Evolutionary conservation across 2,888 invertebrate species (phyloP).

Genomic region (Hypolimnas misippus): DNA sequence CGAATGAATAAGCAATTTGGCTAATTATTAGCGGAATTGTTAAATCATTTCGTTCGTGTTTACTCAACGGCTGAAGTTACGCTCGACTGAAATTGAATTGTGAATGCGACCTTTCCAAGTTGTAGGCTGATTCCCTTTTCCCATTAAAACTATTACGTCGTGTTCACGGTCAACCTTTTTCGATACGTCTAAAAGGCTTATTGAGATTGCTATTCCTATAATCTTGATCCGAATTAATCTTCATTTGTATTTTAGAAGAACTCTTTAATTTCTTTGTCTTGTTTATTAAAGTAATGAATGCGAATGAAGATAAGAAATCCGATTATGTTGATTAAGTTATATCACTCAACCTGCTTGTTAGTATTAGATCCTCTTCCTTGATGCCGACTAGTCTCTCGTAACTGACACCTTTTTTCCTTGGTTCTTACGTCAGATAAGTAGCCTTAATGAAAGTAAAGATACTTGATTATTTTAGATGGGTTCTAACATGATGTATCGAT

Average conservation of each 20-base stretch:
- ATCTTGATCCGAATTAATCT: too few relatives aligned
- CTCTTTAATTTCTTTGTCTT: not conserved
- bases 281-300: not conserved
- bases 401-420: constrained; percentile 2
- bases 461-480: not conserved
- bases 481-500: not conserved
- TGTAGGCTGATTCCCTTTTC: constrained; percentile 25
- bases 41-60: constrained; percentile 29
- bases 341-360: constrained; percentile 18
- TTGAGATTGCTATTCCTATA: too few relatives aligned
- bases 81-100: constrained; percentile 27
- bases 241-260: too few relatives aligned
- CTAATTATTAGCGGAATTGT: constrained; percentile 32
- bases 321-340: constrained; percentile 17
- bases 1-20: constrained; percentile 29
- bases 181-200: constrained; percentile 23
- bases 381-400: not conserved
- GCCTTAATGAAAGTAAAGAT: not conserved
- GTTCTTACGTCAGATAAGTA: constrained; percentile 3
- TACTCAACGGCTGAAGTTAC: constrained; percentile 19
- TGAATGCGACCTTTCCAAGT: constrained; percentile 28
- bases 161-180: constrained; percentile 27
- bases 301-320: not conserved
- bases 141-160: constrained; percentile 27
- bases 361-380: constrained; percentile 11